These are phyloP conservation scores for Leptodirus hochenwartii DNA, from an alignment of 2,888 invertebrate species.

Conservation along the genomic window DNA sequence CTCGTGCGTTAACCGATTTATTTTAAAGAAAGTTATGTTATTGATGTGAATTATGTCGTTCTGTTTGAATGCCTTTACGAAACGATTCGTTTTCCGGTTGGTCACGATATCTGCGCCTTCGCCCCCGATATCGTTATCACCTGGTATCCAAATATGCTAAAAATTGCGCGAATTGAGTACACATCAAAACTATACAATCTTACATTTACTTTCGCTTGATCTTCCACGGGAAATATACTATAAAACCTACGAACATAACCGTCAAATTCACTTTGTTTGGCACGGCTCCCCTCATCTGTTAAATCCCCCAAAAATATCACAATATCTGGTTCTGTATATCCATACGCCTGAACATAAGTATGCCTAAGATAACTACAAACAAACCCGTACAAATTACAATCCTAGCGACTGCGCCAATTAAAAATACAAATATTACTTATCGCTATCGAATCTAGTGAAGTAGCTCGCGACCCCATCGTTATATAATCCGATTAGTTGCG, in stretches of 20 bases:
- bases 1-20: conserved; percentile 48
- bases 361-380: conserved; percentile 54
- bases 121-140: conserved; percentile 96
- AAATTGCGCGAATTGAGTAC: conserved; percentile 15
- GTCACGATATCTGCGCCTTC: conserved; percentile 57
- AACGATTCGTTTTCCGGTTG: conserved; percentile 48
- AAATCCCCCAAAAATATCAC: conserved; percentile 86
- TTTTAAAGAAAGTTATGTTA: conserved; percentile 53
- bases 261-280: conserved; percentile 47
- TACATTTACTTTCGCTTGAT: conserved; percentile 18
- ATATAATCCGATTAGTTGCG: conserved; percentile 74
- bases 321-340: conserved; percentile 60
- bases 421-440: conserved; percentile 41
- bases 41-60: conserved; percentile 40
- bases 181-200: conserved; percentile 16
- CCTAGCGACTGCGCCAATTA: conserved; percentile 1
- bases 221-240: conserved; percentile 35
- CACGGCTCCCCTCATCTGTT: conserved; percentile 83
- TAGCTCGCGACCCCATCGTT: conserved; percentile 51
- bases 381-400: conserved; percentile 9
- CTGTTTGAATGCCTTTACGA: conserved; percentile 55
- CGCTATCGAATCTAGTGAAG: conserved; percentile 71
- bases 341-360: conserved; percentile 55
- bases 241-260: conserved; percentile 57
- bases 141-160: conserved; percentile 73